These are phyloP conservation scores for Brachyrhaphis roseni DNA, from an alignment of 2,797 vertebrate genomes.

Conservation along the genomic window DNA sequence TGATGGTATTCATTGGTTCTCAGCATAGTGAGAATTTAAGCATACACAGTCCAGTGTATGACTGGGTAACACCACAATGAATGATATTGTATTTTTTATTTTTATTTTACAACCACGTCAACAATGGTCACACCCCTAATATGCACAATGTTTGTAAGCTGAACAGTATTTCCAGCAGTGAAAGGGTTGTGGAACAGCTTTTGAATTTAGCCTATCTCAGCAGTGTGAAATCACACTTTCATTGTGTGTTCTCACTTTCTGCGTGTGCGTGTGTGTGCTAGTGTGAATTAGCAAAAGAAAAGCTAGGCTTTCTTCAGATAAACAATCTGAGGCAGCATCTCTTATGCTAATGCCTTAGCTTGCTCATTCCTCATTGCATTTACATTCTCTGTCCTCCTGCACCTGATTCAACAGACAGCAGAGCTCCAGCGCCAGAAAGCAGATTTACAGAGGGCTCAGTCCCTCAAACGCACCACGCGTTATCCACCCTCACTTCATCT, in stretches of 20 bases:
- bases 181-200: constrained; percentile 71
- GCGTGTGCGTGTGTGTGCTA: background rate
- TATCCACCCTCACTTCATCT: constrained; percentile 45
- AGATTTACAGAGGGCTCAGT: constrained; percentile 36
- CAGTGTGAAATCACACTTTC: constrained; percentile 79
- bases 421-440: constrained; percentile 40
- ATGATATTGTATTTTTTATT: constrained; percentile 38
- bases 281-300: constrained; percentile 29
- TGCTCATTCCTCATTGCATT: constrained; percentile 66
- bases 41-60: constrained; percentile 34
- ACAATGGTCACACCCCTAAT: constrained; percentile 65
- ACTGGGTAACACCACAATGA: constrained; percentile 38
- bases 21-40: constrained; percentile 16
- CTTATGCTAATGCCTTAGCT: constrained; percentile 73
- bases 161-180: constrained; percentile 50
- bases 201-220: constrained; percentile 76
- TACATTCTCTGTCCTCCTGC: constrained; percentile 63
- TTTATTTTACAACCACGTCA: constrained; percentile 51
- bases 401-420: constrained; percentile 55
- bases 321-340: constrained; percentile 82
- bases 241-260: constrained; percentile 65
- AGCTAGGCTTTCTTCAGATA: constrained; percentile 65
- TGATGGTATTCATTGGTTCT: background rate
- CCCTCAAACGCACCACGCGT: constrained; percentile 23
- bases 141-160: constrained; percentile 35